Evolutionary conservation across 2,113 vertebrate genomes (phyloP).

Genomic region (Sporophila hypoxantha): DNA sequence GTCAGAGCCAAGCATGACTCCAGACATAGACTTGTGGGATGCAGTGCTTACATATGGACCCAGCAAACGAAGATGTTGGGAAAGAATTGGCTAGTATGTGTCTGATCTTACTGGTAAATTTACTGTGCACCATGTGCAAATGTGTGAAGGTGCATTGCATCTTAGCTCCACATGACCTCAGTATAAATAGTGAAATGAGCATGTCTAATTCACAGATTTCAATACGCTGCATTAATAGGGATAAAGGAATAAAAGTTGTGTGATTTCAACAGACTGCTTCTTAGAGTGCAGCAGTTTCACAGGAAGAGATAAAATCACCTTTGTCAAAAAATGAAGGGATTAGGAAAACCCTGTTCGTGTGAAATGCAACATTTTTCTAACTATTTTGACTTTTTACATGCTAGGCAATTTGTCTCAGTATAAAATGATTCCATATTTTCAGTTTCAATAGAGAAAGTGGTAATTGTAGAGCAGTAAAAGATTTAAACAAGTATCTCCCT

Average conservation of each 20-base stretch:
- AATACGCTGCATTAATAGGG: background rate
- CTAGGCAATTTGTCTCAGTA: background rate
- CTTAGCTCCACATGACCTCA: background rate
- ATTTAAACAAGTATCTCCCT: background rate
- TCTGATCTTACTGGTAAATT: background rate
- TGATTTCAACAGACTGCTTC: background rate
- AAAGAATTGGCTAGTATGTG: slow-evolving; percentile 89
- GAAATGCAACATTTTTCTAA: background rate
- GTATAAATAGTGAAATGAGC: background rate
- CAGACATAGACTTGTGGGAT: slow-evolving; percentile 90
- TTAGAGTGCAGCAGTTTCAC: background rate
- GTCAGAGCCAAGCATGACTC: slow-evolving; percentile 82
- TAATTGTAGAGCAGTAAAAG: background rate
- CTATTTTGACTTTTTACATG: background rate
- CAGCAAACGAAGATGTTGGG: slow-evolving; percentile 88
- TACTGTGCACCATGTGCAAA: background rate
- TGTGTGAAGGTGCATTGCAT: background rate
- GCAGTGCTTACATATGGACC: slow-evolving; percentile 82
- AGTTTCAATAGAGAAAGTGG: background rate
- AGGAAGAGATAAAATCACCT: background rate
- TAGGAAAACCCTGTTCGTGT: background rate
- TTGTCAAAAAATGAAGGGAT: background rate
- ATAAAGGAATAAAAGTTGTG: background rate
- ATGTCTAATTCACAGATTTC: background rate
- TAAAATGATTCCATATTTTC: background rate